Percentiles rank a stretch among this genome's conserved stretches.
Conservation (phyloP, 2,797 vertebrate species). For the Sus cebifrons region DNA sequence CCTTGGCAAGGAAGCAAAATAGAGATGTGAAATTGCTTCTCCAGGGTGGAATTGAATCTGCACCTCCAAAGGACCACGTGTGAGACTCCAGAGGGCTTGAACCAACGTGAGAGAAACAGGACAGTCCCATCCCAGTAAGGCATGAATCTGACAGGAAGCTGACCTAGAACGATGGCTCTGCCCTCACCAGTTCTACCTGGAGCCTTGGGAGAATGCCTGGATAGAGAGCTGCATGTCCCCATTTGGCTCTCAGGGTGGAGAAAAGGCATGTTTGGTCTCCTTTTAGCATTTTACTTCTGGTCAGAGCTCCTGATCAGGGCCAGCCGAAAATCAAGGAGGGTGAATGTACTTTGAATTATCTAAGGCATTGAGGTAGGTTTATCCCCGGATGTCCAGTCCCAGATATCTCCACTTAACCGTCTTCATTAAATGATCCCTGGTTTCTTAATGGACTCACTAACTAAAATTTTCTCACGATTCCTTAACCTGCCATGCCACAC, state of each 20-base stretch:
- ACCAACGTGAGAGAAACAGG: background rate
- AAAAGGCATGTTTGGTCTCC: background rate
- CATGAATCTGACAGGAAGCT: background rate
- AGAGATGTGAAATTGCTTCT: conserved; percentile 10
- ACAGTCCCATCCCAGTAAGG: background rate
- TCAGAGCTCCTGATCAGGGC: background rate
- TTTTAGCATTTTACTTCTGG: background rate
- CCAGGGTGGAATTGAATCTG: background rate
- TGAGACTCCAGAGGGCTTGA: background rate
- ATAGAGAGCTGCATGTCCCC: background rate
- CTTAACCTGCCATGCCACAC: no score
- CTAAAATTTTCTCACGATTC: background rate
- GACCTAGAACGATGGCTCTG: background rate
- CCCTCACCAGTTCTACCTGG: background rate
- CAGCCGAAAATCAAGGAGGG: background rate
- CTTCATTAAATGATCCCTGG: background rate
- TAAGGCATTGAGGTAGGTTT: background rate
- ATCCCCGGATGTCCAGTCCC: background rate
- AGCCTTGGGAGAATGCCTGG: background rate
- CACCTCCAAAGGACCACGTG: background rate
- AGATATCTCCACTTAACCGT: background rate
- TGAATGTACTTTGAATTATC: background rate
- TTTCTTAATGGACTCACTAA: background rate
- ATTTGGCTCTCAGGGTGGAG: background rate
- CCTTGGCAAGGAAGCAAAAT: conserved; percentile 27